These are phyloP conservation scores for Actinopyga echinites DNA, from an alignment of 53 echinoderm and acorn worm genomes.

Conservation along the genomic window DNA sequence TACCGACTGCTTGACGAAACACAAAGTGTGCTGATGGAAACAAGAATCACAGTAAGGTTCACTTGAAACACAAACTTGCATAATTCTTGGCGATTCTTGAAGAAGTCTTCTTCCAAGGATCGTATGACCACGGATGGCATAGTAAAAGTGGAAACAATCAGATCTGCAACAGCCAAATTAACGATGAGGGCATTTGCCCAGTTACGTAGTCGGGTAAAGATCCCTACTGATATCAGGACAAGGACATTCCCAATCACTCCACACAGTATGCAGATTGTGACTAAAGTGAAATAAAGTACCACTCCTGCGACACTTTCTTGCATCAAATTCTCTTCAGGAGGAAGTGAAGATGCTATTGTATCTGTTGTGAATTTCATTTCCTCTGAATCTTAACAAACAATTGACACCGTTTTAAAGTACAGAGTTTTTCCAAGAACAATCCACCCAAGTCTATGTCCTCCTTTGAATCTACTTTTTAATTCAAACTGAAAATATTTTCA, in stretches of 20 bases:
- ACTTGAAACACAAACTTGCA: conserved; percentile 18
- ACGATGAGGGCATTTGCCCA: conserved; percentile 33
- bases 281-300: neutral
- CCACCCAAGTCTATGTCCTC: no score
- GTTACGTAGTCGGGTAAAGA: neutral
- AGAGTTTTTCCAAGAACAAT: no score
- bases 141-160: neutral
- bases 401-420: no score
- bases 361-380: no score
- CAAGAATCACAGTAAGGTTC: conserved; percentile 13
- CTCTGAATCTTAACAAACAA: no score
- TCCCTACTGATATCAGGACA: neutral
- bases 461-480: no score
- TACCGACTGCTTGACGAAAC: conserved; percentile 26
- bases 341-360: no score
- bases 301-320: neutral
- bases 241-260: conserved; percentile 28
- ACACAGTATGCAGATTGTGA: neutral
- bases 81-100: neutral
- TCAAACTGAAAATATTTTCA: no score
- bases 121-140: conserved; percentile 17
- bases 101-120: neutral
- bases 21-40: conserved; percentile 5
- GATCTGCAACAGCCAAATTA: conserved; percentile 12
- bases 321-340: no score